phyloP scores from a whole-genome alignment of 2,797 vertebrate genomes.

The Peromyscus eremicus region DNA sequence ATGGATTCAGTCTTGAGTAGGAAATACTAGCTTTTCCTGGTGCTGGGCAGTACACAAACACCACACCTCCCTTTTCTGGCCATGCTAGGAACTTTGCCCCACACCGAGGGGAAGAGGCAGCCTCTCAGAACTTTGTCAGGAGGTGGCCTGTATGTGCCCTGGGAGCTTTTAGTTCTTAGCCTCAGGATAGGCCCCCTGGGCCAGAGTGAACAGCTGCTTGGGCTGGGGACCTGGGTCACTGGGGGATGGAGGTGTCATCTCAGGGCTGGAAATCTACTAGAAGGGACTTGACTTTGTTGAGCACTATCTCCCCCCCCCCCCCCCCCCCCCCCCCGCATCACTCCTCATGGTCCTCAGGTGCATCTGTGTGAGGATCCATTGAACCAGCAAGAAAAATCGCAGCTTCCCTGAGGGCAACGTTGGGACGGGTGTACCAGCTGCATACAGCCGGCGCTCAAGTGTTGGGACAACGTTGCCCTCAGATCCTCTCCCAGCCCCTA shows the following conservation, averaged over 20 bases:
- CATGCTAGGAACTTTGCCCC: background rate
- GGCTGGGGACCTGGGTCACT: background rate
- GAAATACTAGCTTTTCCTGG: background rate
- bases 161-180: background rate
- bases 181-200: background rate
- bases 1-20: background rate
- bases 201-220: background rate
- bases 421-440: background rate
- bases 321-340: fast-evolving
- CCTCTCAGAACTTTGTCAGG: no score
- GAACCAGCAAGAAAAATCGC: background rate
- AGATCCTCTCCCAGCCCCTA: no score
- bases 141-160: background rate
- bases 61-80: background rate
- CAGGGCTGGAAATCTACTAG: background rate
- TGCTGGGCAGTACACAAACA: background rate
- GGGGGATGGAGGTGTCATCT: background rate
- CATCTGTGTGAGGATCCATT: background rate
- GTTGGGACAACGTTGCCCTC: background rate
- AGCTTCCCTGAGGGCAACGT: background rate
- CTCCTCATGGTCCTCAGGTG: background rate
- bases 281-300: no score
- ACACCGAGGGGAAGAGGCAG: background rate
- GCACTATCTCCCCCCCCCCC: background rate
- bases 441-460: background rate